Evolutionary conservation across 2,888 invertebrate genomes (phyloP), one percentile per base, ranked within the genome.

Genomic region (Encarsia formosa): DNA sequence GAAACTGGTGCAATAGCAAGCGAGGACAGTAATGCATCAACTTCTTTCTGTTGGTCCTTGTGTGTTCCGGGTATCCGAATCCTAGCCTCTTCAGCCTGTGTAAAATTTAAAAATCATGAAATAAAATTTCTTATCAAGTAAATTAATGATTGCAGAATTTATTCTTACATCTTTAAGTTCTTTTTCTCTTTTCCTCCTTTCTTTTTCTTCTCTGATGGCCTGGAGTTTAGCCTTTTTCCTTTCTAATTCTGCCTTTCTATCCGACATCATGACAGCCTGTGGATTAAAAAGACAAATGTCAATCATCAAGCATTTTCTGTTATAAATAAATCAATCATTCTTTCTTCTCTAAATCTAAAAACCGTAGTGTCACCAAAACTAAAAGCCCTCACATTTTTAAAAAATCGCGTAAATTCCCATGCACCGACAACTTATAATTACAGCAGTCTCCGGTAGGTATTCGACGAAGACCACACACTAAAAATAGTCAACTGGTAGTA

Each of bases 181-280:
- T 67, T 91, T 91, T 75, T 92, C 92, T 52, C 86, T 79, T 41
- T 88, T 80, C 54, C 91, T 81, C 8, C 91, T 81, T 73, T 91
- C 91, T 68, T 93, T 94, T 74, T 93, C 92, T 63, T 93, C 92
- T 2, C 92, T 80, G 49, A 94, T 80, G 19, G 91, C 91, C 70
- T 91, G 90, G 63, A 94, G 81, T 76, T 91, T 92, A 20, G 91
- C 91, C 74, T 92, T 91, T 75, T 94, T 94, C 56, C 91, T 82
- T 76, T 93, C 93, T 66, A 94, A 75, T 77, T 94, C 93, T n/a
- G 90, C 91, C 74, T 91, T 91, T 58, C 93, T 83, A 76, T 93
- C 93, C 46, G 88, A 85, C 89, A 90, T 89, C 69, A 71, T 71
- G 29, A n/a, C n/a, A n/a, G n/a, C n/a, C n/a, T n/a, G n/a, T n/a